Evolutionary conservation across 2,797 vertebrate species (phyloP), one percentile per base, ranked within the genome.

Genomic region (Enteromius treurensis): DNA sequence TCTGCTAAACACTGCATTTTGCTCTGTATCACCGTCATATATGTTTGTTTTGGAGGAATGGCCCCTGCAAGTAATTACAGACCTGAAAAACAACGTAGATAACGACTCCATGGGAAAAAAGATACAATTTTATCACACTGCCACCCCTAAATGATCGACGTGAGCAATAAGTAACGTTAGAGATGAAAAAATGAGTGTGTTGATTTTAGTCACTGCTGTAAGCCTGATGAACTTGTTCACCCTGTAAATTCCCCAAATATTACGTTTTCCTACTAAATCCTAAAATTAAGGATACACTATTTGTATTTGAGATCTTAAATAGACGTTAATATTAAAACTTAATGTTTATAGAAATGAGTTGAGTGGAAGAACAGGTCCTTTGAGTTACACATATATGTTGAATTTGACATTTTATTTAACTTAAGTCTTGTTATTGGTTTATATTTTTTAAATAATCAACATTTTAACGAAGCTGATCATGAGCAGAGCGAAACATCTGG

Each of bases 11-110:
- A 64, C 51, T 58, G 23, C 42, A 51, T 55, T 82, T 49, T 71
- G 7, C 45, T 78, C 21, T 75, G 37, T 17, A 77, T 79, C 32
- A 71, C 74, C 77, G 80, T 55, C 77, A 68, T n/a, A 45, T 70
- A 26, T 3, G 32, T 34, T n/a, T 42, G 55, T 77, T 51, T 19
- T 32, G 42, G 11, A 37, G 49, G 14, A 81, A 49, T 51, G 42
- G 19, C 42, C 32, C 13, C 14, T 19, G 9, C 11, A 4, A 9
- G 26, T 45, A 37, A 26, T n/a, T 15, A 47, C 17, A 23, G 47
- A 67, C 17, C 14, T 65, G 19, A 45, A 65, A 49, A 47, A 49
- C n/a, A 79, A 55, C 9, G 21, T 0, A 32, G 7, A 64, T 23
- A 42, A 45, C 7, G 6, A 0, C 6, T 21, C 4, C 62, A 34